Percentiles rank a stretch among this genome's conserved stretches.
phyloP scores from a whole-genome alignment of 2,888 invertebrate species.

The Lepas anatifera region DNA sequence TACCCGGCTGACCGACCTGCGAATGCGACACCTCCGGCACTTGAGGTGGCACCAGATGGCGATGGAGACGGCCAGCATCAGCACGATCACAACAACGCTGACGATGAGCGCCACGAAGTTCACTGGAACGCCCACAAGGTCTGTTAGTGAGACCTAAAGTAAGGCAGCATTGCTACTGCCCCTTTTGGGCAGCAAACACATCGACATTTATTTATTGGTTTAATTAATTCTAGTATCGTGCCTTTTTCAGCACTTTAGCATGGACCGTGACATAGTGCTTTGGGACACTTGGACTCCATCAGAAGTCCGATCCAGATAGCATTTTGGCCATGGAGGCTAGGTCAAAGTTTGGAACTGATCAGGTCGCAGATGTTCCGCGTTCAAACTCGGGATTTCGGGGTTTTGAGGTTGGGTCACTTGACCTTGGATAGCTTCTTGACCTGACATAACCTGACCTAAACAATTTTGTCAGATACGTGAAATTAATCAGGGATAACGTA shows the following conservation, averaged over 20 bases:
- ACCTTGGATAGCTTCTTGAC: no score
- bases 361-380: no score
- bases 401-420: no score
- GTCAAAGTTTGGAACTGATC: no score
- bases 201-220: background rate
- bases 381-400: no score
- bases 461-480: no score
- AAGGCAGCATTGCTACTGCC: background rate
- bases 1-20: background rate
- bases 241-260: background rate
- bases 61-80: background rate
- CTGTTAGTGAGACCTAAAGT: background rate
- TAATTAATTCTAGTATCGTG: background rate
- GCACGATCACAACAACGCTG: background rate
- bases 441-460: no score
- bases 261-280: no score
- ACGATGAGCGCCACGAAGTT: background rate
- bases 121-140: background rate
- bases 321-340: no score
- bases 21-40: background rate
- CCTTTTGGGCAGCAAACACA: background rate
- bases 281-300: no score
- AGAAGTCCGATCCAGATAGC: no score
- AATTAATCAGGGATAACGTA: no score
- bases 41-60: background rate